Evolutionary conservation across 2,113 vertebrate genomes (phyloP).

Genomic region (Xiphophorus hellerii): DNA sequence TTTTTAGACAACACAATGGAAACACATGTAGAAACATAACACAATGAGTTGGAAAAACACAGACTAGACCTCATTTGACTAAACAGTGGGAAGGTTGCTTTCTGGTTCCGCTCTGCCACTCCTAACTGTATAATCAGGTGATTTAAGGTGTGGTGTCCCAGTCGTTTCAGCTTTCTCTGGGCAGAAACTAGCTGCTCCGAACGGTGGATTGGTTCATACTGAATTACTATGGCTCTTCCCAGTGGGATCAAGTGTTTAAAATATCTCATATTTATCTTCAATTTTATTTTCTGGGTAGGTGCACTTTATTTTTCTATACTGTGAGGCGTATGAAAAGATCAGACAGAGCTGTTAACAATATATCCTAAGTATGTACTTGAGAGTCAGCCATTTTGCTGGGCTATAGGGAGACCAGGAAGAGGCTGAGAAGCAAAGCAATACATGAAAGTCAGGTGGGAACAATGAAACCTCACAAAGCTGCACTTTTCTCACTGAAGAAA

Average conservation of each 20-base stretch:
- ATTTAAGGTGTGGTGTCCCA: constrained; percentile 35
- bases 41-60: constrained; percentile 5
- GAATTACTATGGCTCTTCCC: constrained; percentile 57
- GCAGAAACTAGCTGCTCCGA: not conserved
- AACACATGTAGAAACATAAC: not conserved
- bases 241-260: constrained; percentile 78
- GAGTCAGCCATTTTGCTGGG: not conserved
- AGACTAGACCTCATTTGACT: not conserved
- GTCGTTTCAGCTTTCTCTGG: not conserved
- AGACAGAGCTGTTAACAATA: not conserved
- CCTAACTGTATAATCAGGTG: constrained; percentile 44
- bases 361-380: not conserved
- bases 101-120: constrained; percentile 28
- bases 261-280: constrained; percentile 78
- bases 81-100: constrained; percentile 1
- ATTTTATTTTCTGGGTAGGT: constrained; percentile 80
- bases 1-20: not conserved
- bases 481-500: not conserved
- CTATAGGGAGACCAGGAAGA: not conserved
- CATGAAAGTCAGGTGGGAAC: not conserved
- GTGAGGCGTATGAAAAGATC: not conserved
- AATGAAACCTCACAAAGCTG: not conserved
- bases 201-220: not conserved
- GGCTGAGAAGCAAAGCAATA: not conserved
- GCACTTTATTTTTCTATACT: constrained; percentile 4